These are phyloP conservation scores for Dryocosmus kuriphilus DNA, from an alignment of 2,888 invertebrate genomes.

Conservation along the genomic window DNA sequence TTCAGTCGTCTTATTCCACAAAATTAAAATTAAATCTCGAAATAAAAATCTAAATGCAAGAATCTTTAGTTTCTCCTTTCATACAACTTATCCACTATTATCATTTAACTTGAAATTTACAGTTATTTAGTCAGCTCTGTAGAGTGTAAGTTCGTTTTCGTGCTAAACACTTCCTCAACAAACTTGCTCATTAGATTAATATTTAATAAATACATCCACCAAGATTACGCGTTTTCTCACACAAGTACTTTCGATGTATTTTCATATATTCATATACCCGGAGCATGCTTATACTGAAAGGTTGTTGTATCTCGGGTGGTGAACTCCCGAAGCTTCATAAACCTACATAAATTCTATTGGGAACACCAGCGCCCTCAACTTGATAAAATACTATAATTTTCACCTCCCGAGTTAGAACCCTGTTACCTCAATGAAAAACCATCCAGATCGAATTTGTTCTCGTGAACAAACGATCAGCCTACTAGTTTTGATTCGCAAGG, in stretches of 20 bases:
- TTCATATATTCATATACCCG: neutral
- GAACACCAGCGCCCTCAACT: too few species aligned
- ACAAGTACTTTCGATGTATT: neutral
- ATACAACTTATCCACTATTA: neutral
- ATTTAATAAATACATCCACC: neutral
- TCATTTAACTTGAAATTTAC: neutral
- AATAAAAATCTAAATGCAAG: neutral
- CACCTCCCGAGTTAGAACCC: too few species aligned
- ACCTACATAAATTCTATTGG: too few species aligned
- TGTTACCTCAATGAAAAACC: neutral
- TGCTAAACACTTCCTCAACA: neutral
- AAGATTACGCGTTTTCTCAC: neutral
- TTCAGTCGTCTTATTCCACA: neutral
- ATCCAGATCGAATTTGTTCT: neutral
- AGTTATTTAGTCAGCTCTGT: neutral
- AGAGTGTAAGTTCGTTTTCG: neutral
- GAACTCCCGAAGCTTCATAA: too few species aligned
- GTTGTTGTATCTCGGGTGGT: too few species aligned
- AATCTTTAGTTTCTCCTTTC: neutral
- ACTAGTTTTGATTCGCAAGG: neutral
- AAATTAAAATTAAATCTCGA: neutral
- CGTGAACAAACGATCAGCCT: neutral
- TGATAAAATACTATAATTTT: too few species aligned
- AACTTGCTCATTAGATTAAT: neutral
- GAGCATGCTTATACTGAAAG: too few species aligned